phyloP scores from a whole-genome alignment of 2,797 vertebrate species.

The Xiphorhynchus erythropygius region DNA sequence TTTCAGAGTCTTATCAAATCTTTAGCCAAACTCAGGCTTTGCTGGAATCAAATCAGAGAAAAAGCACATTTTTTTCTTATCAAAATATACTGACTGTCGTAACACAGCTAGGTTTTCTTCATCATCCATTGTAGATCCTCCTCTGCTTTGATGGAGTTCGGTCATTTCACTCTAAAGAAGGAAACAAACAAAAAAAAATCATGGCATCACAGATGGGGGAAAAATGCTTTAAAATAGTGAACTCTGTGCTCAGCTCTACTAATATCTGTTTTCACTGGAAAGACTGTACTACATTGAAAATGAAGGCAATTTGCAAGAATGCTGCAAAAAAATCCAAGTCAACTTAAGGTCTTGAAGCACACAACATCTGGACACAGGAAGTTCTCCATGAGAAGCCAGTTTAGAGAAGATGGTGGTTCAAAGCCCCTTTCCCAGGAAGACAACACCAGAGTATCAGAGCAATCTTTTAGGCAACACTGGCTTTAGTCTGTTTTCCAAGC shows the following conservation, averaged over 20 bases:
- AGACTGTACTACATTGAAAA: not conserved
- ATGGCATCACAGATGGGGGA: not conserved
- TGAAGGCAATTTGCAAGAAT: not conserved
- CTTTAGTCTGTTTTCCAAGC: not conserved
- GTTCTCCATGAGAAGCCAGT: not conserved
- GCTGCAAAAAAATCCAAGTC: not conserved
- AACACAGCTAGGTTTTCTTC: slow-evolving; percentile 94
- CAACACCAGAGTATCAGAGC: not conserved
- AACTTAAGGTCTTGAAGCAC: not conserved
- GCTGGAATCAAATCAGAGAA: not conserved
- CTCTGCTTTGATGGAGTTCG: slow-evolving; percentile 79
- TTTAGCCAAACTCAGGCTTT: not conserved
- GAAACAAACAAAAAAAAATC: not conserved
- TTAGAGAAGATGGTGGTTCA: not conserved
- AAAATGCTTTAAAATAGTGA: not conserved
- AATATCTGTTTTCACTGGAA: not conserved
- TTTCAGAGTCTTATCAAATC: not conserved
- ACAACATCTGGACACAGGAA: not conserved
- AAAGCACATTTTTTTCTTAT: not conserved
- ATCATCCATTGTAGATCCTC: slow-evolving; percentile 86
- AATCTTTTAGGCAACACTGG: not conserved
- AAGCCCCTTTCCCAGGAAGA: not conserved
- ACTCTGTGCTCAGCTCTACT: not conserved
- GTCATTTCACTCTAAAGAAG: slow-evolving; percentile 78
- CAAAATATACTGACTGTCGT: slow-evolving; percentile 81